These are phyloP conservation scores for Mayetiola destructor DNA, from an alignment of 2,888 invertebrate species.

Conservation along the genomic window DNA sequence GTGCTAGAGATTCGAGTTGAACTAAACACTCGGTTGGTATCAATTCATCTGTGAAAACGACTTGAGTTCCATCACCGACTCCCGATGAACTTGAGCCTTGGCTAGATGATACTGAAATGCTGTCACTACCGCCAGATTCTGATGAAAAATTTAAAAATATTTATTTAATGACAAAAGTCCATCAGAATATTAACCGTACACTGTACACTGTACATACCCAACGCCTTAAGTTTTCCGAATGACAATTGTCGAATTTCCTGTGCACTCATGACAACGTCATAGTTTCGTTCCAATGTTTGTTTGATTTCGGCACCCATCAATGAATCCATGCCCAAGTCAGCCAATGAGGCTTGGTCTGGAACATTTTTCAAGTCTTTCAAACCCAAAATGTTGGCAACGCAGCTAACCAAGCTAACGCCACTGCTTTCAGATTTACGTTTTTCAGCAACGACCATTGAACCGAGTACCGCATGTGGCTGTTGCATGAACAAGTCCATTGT, in stretches of 20 bases:
- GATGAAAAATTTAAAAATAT: not conserved
- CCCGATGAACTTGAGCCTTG: constrained; percentile 25
- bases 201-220: constrained; percentile 28
- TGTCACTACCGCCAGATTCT: constrained; percentile 23
- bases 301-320: constrained; percentile 99
- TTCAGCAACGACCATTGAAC: constrained; percentile 78
- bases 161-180: not conserved
- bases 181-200: not conserved
- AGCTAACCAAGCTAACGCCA: constrained; percentile 54
- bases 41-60: constrained; percentile 46
- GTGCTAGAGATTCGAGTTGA: constrained; percentile 45
- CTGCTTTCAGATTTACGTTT: constrained; percentile 49
- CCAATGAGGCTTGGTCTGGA: constrained; percentile 60
- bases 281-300: constrained; percentile 83
- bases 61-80: constrained; percentile 38
- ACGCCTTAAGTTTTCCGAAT: constrained; percentile 54
- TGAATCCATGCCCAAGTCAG: constrained; percentile 95
- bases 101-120: constrained; percentile 9
- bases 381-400: constrained; percentile 78
- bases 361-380: constrained; percentile 75
- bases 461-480: constrained; percentile 67
- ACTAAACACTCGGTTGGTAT: constrained; percentile 62
- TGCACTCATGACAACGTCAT: constrained; percentile 77
- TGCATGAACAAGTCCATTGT: constrained; percentile 83
- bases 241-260: constrained; percentile 81